These are phyloP conservation scores for Zaprionus gabonicus DNA, from an alignment of 1,140 invertebrate species.

Conservation along the genomic window DNA sequence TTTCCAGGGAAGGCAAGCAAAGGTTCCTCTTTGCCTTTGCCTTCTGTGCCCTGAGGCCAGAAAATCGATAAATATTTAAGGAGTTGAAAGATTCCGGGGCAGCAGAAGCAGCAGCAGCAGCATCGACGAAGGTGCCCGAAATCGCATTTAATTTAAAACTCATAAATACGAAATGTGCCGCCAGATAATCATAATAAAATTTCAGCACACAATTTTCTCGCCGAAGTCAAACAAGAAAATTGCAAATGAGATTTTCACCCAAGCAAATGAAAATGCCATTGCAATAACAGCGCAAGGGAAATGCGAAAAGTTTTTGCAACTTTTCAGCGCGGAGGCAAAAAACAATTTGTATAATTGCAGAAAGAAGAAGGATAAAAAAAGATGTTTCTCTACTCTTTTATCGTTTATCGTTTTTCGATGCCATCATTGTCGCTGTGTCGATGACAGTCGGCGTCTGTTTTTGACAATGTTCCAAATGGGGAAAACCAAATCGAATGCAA, in stretches of 20 bases:
- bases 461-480: constrained; percentile 43
- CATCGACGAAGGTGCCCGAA: constrained; percentile 38
- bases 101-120: too few species aligned
- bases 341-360: constrained; percentile 63
- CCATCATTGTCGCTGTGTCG: constrained; percentile 25
- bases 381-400: neutral
- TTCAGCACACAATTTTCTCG: constrained; percentile 43
- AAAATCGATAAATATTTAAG: constrained; percentile 81
- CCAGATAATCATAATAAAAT: constrained; percentile 70
- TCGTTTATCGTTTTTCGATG: constrained; percentile 9
- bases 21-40: neutral
- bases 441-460: constrained; percentile 37
- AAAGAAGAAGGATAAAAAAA: constrained; percentile 2
- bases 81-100: constrained; percentile 30
- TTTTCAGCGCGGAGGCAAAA: constrained; percentile 5
- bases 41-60: constrained; percentile 1
- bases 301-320: constrained; percentile 27
- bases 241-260: constrained; percentile 52
- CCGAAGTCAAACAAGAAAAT: constrained; percentile 36
- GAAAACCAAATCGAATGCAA: constrained; percentile 28
- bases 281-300: constrained; percentile 13
- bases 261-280: constrained; percentile 46
- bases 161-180: constrained; percentile 76
- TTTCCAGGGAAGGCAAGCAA: constrained; percentile 38
- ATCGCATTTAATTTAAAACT: constrained; percentile 81